Conservation (phyloP, 1,140 invertebrate species). For the Drosophila kohkoa region DNA sequence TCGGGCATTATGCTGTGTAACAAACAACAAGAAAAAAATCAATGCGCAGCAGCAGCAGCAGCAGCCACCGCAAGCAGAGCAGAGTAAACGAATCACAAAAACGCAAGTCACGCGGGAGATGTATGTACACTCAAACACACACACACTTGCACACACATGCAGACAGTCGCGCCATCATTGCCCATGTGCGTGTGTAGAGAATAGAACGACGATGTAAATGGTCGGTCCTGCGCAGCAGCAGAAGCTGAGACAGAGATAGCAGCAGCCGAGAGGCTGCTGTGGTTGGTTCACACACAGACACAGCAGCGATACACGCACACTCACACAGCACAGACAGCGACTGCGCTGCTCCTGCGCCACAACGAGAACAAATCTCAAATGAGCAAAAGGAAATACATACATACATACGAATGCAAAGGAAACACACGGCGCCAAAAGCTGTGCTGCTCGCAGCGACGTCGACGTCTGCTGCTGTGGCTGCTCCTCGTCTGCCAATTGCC, state of each 20-base stretch:
- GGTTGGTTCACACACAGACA: conserved; percentile 61
- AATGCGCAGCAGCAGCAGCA: conserved; percentile 48
- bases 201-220: conserved; percentile 31
- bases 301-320: conserved; percentile 22
- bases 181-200: no score
- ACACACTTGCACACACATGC: conserved; percentile 35
- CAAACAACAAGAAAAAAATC: conserved; percentile 66
- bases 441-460: conserved; percentile 16
- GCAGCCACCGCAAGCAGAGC: conserved; percentile 15
- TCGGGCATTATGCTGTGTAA: conserved; percentile 73
- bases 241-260: conserved; percentile 74
- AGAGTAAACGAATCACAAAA: conserved; percentile 81
- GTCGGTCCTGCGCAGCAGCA: conserved; percentile 80
- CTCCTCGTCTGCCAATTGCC: conserved; percentile 66
- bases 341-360: conserved; percentile 20
- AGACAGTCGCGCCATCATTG: conserved; percentile 4
- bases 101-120: conserved; percentile 74
- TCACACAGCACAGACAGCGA: conserved; percentile 23
- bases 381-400: conserved; percentile 32
- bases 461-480: background rate
- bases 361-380: conserved; percentile 49
- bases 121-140: conserved; percentile 43
- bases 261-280: conserved; percentile 73
- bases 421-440: conserved; percentile 28
- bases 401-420: conserved; percentile 40